Evolutionary conservation across 92 coral and sea anemone genomes (phyloP).

Genomic region (Heteractis magnifica): DNA sequence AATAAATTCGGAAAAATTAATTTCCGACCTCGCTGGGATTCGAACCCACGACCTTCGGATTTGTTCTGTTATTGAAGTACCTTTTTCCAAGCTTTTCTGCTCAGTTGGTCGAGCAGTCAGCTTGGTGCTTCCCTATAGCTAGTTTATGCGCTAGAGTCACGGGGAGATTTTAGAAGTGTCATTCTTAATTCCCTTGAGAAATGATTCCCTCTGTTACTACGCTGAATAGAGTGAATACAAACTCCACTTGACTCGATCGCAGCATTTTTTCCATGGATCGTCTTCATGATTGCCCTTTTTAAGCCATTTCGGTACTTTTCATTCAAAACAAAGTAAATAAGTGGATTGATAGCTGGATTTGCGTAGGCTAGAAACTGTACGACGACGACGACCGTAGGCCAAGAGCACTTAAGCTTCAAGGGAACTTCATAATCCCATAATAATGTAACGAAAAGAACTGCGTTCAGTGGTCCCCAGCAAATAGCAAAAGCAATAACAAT

Average conservation of each 20-base stretch:
- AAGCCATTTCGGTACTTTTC: slow-evolving; percentile 34
- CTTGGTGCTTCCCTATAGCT: background rate
- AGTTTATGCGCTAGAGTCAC: background rate
- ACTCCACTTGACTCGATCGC: background rate
- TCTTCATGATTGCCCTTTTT: slow-evolving; percentile 14
- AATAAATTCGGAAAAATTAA: too few relatives aligned
- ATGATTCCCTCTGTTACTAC: background rate
- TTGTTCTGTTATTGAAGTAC: background rate
- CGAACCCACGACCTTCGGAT: too few relatives aligned
- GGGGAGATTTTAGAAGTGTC: background rate
- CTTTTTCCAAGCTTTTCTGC: background rate
- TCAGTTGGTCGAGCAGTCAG: background rate
- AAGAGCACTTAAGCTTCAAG: background rate
- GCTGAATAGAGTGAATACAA: background rate
- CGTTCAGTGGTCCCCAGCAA: slow-evolving; percentile 36
- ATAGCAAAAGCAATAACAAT: slow-evolving; percentile 25
- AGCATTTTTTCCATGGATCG: background rate
- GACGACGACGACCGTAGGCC: background rate
- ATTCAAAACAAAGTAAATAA: slow-evolving; percentile 23
- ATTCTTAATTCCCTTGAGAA: background rate
- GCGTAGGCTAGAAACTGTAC: slow-evolving; percentile 30
- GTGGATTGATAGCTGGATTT: slow-evolving; percentile 25
- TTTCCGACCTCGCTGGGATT: too few relatives aligned
- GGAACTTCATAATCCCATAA: slow-evolving; percentile 16
- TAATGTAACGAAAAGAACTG: slow-evolving; percentile 6